Conservation (phyloP, 1,140 invertebrate genomes). For the Medauroidea extradentata region DNA sequence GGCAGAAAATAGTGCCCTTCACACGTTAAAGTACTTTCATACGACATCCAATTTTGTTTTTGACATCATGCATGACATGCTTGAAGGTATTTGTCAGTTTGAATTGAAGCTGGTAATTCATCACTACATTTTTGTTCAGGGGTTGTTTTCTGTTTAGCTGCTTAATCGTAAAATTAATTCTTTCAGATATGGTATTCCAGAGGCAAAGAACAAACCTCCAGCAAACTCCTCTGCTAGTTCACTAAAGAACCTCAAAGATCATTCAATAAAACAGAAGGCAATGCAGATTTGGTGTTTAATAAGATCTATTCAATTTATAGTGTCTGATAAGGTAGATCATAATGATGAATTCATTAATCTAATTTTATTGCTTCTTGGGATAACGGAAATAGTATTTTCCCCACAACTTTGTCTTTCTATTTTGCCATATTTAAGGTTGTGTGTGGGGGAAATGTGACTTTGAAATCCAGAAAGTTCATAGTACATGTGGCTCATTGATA, state of each 20-base stretch:
- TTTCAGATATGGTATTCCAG: conserved; percentile 25
- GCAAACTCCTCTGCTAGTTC: conserved; percentile 27
- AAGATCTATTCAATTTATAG: conserved; percentile 28
- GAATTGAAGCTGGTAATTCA: conserved; percentile 33
- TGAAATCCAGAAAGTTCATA: no score
- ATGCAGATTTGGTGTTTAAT: conserved; percentile 33
- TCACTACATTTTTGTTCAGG: conserved; percentile 28
- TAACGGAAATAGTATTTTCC: conserved; percentile 34
- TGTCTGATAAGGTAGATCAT: conserved; percentile 29
- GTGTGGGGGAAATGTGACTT: no score
- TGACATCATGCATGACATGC: conserved; percentile 42
- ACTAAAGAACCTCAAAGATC: conserved; percentile 22
- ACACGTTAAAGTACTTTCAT: conserved; percentile 29
- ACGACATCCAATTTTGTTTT: conserved; percentile 34
- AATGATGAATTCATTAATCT: conserved; percentile 25
- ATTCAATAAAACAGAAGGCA: conserved; percentile 27
- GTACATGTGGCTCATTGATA: no score
- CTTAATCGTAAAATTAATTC: conserved; percentile 22
- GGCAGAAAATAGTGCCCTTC: no score
- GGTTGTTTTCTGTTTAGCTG: conserved; percentile 30
- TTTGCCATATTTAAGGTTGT: conserved; percentile 10
- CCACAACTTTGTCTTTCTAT: conserved; percentile 18
- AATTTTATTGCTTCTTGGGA: conserved; percentile 17
- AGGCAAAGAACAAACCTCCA: conserved; percentile 28
- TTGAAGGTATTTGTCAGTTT: conserved; percentile 39